These are phyloP conservation scores for Dipodomys spectabilis DNA, from an alignment of 2,113 vertebrate genomes.

Conservation along the genomic window DNA sequence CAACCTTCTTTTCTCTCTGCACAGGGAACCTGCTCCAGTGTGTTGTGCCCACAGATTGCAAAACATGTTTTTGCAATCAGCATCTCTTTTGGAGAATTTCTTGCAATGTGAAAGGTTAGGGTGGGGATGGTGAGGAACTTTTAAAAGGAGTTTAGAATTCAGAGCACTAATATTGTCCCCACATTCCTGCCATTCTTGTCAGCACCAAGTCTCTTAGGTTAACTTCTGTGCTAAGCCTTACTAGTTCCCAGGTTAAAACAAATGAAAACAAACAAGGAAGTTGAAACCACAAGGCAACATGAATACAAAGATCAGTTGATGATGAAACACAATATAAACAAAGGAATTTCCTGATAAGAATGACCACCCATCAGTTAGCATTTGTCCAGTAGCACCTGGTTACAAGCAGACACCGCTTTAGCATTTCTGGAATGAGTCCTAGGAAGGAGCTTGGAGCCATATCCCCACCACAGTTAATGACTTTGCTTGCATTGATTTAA, in stretches of 20 bases:
- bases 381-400: conserved; percentile 80
- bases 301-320: conserved; percentile 80
- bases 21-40: too few species aligned
- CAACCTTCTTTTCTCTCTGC: too few species aligned
- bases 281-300: conserved; percentile 82
- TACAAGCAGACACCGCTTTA: conserved; percentile 72
- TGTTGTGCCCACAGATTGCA: too few species aligned
- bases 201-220: conserved; percentile 36
- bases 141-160: conserved; percentile 63
- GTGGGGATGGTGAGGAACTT: background rate
- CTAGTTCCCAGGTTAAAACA: conserved; percentile 62
- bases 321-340: conserved; percentile 82
- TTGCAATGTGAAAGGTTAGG: too few species aligned
- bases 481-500: conserved; percentile 81
- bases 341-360: conserved; percentile 81
- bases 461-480: conserved; percentile 57
- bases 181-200: conserved; percentile 42
- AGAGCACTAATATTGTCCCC: conserved; percentile 27
- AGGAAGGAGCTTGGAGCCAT: conserved; percentile 66
- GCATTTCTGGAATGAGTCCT: conserved; percentile 64
- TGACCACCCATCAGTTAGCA: conserved; percentile 68
- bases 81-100: too few species aligned
- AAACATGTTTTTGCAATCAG: too few species aligned
- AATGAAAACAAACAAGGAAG: conserved; percentile 85
- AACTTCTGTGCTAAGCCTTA: background rate